Evolutionary conservation across 2,113 vertebrate species (phyloP), one percentile per base, ranked within the genome.

Genomic region (Loxodonta africana): DNA sequence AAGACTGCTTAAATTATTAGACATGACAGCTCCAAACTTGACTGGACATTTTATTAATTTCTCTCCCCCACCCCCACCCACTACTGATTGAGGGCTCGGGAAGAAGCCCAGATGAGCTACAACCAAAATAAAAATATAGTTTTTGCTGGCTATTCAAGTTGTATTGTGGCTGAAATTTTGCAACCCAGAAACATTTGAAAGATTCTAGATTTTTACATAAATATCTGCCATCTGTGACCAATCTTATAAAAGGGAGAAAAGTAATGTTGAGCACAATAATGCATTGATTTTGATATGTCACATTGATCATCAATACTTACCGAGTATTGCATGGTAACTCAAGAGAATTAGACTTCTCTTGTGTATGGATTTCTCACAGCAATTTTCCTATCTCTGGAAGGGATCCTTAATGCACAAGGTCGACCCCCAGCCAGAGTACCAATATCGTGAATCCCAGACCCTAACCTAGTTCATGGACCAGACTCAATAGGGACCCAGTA

Each of bases 11-110:
- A 91, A 92, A 78, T 81, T 11, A 95, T 95, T 65, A 92, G 73
- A 33, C 7, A 53, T 97, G 92, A 94, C 90, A 98, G 97, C 96
- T 98, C 85, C 77, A 97, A 98, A 98, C 91, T 93, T 96, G 83
- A 96, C 48, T 77, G 87, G 90, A 95, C 73, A 92, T 94, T 94
- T 93, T 94, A 96, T 95, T 87, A 94, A 98, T 97, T 98, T 91
- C 41, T 95, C 81, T 94, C 80, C 73, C 83, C 63, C 83, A 97
- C 73, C 65, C 60, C 84, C 33, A 85, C 85, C 88, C 11, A 25
- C 69, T 41, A 44, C 92, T 78, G 71, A 94, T 14, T 41, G 71
- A 78, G 28, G 57, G 41, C 41, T 94, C 28, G 3, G 84, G 87
- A 95, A 95, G 65, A 92, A 74, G 28, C 8, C 23, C 25, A 88